phyloP scores from a whole-genome alignment of 30 jellyfish, hydroid and myxozoan genomes.

The Chrysaora quinquecirrha region DNA sequence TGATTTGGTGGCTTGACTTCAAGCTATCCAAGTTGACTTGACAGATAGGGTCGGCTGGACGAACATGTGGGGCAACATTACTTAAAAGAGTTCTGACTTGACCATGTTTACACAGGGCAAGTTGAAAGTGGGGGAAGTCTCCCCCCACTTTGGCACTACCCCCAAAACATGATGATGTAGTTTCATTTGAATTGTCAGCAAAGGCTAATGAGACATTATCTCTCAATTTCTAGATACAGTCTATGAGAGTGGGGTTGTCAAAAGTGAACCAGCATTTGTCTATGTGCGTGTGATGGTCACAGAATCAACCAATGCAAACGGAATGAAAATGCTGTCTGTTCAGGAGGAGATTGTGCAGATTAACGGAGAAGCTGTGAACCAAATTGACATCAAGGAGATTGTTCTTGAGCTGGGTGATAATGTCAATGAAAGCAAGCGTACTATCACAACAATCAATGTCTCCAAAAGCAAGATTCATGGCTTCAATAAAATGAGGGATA shows the following conservation, averaged over 20 bases:
- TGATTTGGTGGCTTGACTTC: too few relatives aligned
- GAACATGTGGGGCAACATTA: too few relatives aligned
- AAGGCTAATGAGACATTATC: too few relatives aligned
- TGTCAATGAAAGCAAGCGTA: slow-evolving; percentile 44
- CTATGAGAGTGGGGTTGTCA: slow-evolving; percentile 20
- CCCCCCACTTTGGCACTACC: too few relatives aligned
- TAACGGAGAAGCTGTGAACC: slow-evolving; percentile 55
- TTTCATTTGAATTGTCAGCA: too few relatives aligned
- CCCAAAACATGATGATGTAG: too few relatives aligned
- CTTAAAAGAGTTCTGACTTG: too few relatives aligned
- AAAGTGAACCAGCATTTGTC: slow-evolving; percentile 59
- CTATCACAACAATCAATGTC: slow-evolving; percentile 30
- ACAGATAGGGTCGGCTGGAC: too few relatives aligned
- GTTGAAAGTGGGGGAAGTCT: too few relatives aligned
- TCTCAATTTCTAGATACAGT: slow-evolving; percentile 32
- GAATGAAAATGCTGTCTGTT: slow-evolving; percentile 44
- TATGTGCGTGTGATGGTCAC: slow-evolving; percentile 70
- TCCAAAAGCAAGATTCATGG: slow-evolving; percentile 56
- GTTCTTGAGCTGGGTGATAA: slow-evolving; percentile 54
- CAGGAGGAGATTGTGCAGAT: slow-evolving; percentile 73
- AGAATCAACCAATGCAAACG: slow-evolving; percentile 35
- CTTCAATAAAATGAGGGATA: slow-evolving; percentile 34
- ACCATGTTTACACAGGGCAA: too few relatives aligned
- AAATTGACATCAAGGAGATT: slow-evolving; percentile 67
- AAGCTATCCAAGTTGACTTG: too few relatives aligned